phyloP scores from a whole-genome alignment of 2,888 invertebrate genomes.

The Lepidocyrtinus sp. region DNA sequence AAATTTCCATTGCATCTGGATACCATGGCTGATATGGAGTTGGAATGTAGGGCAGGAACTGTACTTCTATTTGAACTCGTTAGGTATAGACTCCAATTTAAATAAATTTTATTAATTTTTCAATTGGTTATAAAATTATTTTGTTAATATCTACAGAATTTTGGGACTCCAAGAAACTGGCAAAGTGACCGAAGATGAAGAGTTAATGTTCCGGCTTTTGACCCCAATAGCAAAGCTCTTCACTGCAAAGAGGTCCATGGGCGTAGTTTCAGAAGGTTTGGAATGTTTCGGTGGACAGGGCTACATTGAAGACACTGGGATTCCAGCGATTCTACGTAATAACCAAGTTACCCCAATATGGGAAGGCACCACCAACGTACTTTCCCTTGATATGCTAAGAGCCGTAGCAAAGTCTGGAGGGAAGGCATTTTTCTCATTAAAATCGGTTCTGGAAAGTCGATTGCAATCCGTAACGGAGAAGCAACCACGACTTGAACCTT shows the following conservation, averaged over 20 bases:
- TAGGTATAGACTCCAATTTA: too few relatives aligned
- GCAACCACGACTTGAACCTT: conserved; percentile 27
- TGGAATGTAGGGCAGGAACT: conserved; percentile 74
- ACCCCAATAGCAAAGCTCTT: conserved; percentile 76
- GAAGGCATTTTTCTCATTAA: conserved; percentile 72
- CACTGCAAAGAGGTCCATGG: conserved; percentile 75
- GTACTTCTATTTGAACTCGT: conserved; percentile 74
- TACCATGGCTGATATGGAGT: conserved; percentile 75
- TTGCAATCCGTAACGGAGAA: conserved; percentile 48
- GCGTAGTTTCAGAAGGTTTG: conserved; percentile 75
- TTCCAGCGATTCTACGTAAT: conserved; percentile 75
- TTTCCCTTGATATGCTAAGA: conserved; percentile 75
- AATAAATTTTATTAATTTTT: neutral
- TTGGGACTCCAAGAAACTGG: conserved; percentile 73
- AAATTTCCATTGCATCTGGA: conserved; percentile 75
- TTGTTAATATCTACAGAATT: conserved; percentile 67
- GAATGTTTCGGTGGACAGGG: conserved; percentile 77
- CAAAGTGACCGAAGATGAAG: conserved; percentile 71
- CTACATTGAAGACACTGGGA: conserved; percentile 76
- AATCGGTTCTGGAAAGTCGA: conserved; percentile 70
- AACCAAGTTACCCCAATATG: conserved; percentile 77
- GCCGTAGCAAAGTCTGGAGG: conserved; percentile 74
- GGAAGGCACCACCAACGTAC: conserved; percentile 77
- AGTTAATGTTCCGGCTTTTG: conserved; percentile 74
- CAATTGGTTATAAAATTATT: neutral